Evolutionary conservation across 2,797 vertebrate species (phyloP).

Genomic region (Crax fasciolata): DNA sequence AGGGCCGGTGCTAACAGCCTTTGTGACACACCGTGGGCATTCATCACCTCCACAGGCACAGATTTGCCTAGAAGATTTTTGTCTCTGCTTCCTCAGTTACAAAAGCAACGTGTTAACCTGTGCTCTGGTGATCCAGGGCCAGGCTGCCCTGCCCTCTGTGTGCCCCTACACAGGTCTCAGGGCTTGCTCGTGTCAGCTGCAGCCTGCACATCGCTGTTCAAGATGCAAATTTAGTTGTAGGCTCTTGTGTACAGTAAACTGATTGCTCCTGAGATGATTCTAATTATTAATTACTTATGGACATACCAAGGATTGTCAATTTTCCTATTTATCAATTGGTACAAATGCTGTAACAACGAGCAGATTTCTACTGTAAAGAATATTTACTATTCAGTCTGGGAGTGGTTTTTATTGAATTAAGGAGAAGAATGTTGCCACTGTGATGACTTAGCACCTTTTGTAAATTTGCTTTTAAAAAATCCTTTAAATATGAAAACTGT

Average conservation of each 20-base stretch:
- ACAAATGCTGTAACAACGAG: not conserved
- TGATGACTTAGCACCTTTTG: not conserved
- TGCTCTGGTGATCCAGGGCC: not conserved
- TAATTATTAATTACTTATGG: not conserved
- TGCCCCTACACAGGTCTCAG: not conserved
- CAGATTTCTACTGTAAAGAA: not conserved
- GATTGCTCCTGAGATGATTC: not conserved
- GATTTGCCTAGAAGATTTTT: not conserved
- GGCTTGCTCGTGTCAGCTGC: not conserved
- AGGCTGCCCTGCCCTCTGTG: not conserved
- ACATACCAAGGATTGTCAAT: not conserved
- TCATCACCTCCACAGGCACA: not conserved
- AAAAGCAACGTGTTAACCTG: accelerated
- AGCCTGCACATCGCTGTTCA: not conserved
- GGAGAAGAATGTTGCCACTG: not conserved
- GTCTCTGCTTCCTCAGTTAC: not conserved
- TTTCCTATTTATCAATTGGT: not conserved
- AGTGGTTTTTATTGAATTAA: not conserved
- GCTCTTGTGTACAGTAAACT: not conserved
- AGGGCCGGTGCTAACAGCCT: not conserved
- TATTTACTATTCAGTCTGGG: not conserved
- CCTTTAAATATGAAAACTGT: not conserved
- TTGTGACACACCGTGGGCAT: not conserved
- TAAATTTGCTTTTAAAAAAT: not conserved
- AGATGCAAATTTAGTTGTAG: not conserved